Evolutionary conservation across 2,888 invertebrate genomes (phyloP), one percentile per base, ranked within the genome.

Genomic region (Micoletzkya japonica): DNA sequence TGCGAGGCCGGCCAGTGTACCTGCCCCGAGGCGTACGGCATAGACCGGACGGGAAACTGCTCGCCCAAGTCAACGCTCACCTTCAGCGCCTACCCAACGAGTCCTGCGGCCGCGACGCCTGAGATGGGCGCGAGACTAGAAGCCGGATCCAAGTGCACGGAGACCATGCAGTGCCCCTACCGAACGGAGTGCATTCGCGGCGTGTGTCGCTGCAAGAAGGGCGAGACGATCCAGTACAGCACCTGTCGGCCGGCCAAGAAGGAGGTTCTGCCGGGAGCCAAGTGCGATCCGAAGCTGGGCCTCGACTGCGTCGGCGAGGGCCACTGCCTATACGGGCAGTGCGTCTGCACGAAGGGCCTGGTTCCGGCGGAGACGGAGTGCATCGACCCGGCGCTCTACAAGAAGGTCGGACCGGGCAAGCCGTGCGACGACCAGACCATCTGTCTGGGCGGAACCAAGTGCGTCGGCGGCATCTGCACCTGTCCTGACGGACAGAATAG

Each of bases 291-390:
- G 1, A 71, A 74, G 34, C 79, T 79, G 28, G 84, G 84, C 3
- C 76, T 82, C 7, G 83, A 84, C 57, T 84, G 84, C 60, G 71
- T 82, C 28, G 80, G 78, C 34, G 81, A 81, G 37, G 75, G 79
- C 2, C 63, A 70, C 26, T 82, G 82, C 60, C 44, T 73, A 17
- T 74, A 76, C 52, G 81, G 81, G 7, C 76, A 77, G 28, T 85
- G 84, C 64, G 77, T 74, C 6, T 85, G 85, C 67, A 73, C 73
- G 28, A 72, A 73, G 7, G 75, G 77, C 1, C 64, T 84, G 30
- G 73, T 83, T 20, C 80, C 73, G 58, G 74, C 76, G 30, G 82
- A 77, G 20, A 74, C 76, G 34, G 78, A 81, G 70, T 84, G 84
- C 71, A 76, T 78, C 24, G 58, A 68, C 7, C 74, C 81, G 14